Evolutionary conservation across 1,140 invertebrate genomes (phyloP).

Genomic region (Drosophila kanapiae): DNA sequence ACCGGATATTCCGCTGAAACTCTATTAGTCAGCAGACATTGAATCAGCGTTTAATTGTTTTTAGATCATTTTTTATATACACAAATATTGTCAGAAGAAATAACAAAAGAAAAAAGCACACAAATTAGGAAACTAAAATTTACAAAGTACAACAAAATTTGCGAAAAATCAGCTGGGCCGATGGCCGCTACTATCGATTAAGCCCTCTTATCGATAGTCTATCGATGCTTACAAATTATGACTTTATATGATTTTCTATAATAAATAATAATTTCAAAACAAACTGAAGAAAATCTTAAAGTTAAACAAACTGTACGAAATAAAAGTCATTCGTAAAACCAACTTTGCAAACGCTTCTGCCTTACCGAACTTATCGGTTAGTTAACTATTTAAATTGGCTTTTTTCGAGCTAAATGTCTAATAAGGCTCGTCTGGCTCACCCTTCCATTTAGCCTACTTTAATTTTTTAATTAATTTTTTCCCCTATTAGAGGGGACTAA

Average conservation of each 20-base stretch:
- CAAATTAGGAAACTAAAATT: not conserved
- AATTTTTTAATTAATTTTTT: not conserved
- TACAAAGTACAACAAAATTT: not conserved
- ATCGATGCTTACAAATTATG: not conserved
- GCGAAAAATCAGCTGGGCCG: not conserved
- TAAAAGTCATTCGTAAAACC: not conserved
- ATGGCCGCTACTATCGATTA: not conserved
- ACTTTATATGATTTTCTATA: not conserved
- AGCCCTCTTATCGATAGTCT: not conserved
- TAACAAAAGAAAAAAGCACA: not conserved
- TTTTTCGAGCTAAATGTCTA: not conserved
- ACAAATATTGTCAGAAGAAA: not conserved
- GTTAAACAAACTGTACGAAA: not conserved
- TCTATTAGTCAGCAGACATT: constrained; percentile 13
- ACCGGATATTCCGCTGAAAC: not conserved
- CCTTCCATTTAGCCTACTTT: not conserved
- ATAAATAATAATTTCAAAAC: not conserved
- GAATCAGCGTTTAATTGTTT: not conserved
- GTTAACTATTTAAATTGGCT: not conserved
- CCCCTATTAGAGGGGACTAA: not conserved
- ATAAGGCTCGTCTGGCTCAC: not conserved
- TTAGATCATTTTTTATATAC: not conserved
- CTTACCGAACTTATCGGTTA: not conserved
- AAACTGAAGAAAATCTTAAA: not conserved
- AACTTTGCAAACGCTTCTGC: not conserved